Evolutionary conservation across 2,888 invertebrate species (phyloP), one percentile per base, ranked within the genome.

Genomic region (Helicoverpa assulta): DNA sequence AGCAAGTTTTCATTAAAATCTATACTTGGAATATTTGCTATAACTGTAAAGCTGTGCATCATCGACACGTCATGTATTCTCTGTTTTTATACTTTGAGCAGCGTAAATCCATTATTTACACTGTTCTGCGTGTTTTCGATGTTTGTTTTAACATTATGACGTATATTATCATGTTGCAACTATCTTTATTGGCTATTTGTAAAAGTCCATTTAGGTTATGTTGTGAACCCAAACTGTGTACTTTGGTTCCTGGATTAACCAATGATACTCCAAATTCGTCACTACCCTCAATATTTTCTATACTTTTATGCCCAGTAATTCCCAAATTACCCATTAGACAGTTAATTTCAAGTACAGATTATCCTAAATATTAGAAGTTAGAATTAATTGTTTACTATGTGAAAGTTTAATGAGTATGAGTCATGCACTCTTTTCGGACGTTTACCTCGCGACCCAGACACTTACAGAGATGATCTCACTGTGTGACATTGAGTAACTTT

Each of bases 391-490:
- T 78, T 72, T 77, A 70, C 74, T 19, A 37, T 74, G 82, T 76
- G 82, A 84, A 84, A 82, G 82, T 80, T 75, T 73, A 73, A 2
- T 50, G 55, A 57, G 62, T 6, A 68, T 89, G 89, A 88, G 77
- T 89, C 88, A 89, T 76, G 53, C 61, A 74, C 83, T 86, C 82
- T 87, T 90, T 90, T 89, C 76, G 85, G 85, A 84, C 80, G 81
- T 80, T 85, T 83, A 85, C 84, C 83, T 83, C 81, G 72, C 85
- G 85, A 82, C 81, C 80, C 70, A 65, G 53, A 82, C 80, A 65
- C 78, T 88, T 84, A 73, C 68, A 77, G 77, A 84, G 87, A 88
- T 91, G 89, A 89, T 88, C 87, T 90, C 90, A 90, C 76, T 81
- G 65, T 67, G 65, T 83, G 81, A 70, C 83, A 81, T 79, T 83